These are phyloP conservation scores for Aptenodytes patagonicus DNA, from an alignment of 2,113 vertebrate species.

Conservation along the genomic window DNA sequence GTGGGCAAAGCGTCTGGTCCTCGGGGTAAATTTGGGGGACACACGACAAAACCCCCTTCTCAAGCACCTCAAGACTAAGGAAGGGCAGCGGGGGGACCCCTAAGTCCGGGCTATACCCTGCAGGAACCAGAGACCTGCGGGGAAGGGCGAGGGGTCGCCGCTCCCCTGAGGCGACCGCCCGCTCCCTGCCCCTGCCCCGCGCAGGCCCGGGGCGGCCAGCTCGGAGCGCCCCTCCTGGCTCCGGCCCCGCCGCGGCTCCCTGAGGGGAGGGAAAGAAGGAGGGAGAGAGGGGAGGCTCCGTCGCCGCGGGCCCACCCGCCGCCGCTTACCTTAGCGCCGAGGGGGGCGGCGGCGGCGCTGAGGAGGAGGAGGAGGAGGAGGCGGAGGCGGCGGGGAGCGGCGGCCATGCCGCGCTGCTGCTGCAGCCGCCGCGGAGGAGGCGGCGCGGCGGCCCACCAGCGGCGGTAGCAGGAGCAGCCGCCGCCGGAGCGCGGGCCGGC, in stretches of 20 bases:
- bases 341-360: background rate
- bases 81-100: background rate
- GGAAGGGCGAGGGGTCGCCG: background rate
- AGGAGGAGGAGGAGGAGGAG: background rate
- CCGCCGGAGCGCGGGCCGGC: no score
- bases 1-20: background rate
- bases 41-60: background rate
- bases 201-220: background rate
- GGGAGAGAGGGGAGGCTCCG: background rate
- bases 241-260: background rate
- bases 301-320: background rate
- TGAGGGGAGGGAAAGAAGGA: background rate
- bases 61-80: background rate
- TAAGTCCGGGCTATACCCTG: background rate
- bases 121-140: background rate
- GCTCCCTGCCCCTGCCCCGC: background rate
- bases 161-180: background rate
- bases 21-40: background rate
- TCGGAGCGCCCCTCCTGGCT: background rate
- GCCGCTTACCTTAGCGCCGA: conserved; percentile 60
- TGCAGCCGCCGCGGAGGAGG: no score
- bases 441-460: no score
- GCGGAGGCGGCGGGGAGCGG: background rate
- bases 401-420: conserved; percentile 57
- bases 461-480: no score